Percentiles rank a stretch among this genome's conserved stretches.
phyloP scores from a whole-genome alignment of 1,140 invertebrate genomes.

The Drosophila sproati region DNA sequence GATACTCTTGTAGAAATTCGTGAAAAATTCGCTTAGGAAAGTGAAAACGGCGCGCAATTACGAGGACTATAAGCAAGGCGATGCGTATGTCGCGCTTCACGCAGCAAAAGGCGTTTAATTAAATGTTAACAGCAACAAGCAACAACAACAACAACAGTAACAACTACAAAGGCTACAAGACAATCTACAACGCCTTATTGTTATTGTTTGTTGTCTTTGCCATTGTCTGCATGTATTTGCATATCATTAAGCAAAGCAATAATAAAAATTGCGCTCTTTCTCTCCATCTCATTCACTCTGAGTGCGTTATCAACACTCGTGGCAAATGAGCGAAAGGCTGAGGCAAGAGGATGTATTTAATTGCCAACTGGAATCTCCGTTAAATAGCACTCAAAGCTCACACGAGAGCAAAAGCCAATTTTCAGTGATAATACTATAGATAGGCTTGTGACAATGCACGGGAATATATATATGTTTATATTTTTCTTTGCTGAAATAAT shows the following conservation, averaged over 20 bases:
- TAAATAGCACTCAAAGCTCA: constrained; percentile 8
- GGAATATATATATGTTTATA: no score
- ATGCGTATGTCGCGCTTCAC: constrained; percentile 61
- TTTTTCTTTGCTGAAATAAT: no score
- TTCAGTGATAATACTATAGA: neutral
- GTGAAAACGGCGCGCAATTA: constrained; percentile 76
- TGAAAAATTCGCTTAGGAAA: constrained; percentile 67
- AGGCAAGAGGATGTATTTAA: constrained; percentile 24
- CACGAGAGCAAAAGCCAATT: constrained; percentile 18
- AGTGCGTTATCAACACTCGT: constrained; percentile 76
- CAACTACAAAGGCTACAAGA: constrained; percentile 45
- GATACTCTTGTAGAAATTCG: constrained; percentile 25
- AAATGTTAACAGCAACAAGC: constrained; percentile 70
- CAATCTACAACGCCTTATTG: constrained; percentile 63
- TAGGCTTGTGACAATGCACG: neutral
- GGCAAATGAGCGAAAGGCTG: constrained; percentile 30
- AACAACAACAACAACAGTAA: constrained; percentile 28
- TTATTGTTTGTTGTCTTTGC: constrained; percentile 55
- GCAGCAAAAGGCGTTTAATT: constrained; percentile 78
- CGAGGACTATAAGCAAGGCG: constrained; percentile 12
- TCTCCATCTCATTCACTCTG: neutral
- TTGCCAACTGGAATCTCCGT: constrained; percentile 46
- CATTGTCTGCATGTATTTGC: constrained; percentile 68
- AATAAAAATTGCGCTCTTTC: constrained; percentile 53
- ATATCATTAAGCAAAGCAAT: constrained; percentile 73